Evolutionary conservation across 2,113 vertebrate species (phyloP).

Genomic region (Gobius niger): DNA sequence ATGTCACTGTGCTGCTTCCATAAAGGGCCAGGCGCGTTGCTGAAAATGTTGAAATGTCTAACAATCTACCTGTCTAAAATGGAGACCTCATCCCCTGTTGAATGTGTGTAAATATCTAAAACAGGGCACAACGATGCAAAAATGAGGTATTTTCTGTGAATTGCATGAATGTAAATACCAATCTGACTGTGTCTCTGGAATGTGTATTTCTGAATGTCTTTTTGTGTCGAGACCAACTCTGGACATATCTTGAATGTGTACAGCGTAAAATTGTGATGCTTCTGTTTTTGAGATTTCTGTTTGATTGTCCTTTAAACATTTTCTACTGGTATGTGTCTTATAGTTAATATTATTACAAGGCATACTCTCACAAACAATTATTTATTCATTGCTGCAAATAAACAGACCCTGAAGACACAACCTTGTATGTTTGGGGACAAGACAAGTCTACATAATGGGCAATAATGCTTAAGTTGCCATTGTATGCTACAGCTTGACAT

Average conservation of each 20-base stretch:
- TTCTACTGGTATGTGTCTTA: background rate
- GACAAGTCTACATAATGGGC: background rate
- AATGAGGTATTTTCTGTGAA: conserved; percentile 58
- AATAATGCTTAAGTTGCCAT: background rate
- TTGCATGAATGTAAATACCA: conserved; percentile 64
- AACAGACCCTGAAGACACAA: background rate
- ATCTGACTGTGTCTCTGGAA: conserved; percentile 51
- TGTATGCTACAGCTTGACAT: conserved; percentile 21
- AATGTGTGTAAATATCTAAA: conserved; percentile 45
- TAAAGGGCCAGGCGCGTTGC: conserved; percentile 13
- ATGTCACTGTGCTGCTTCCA: conserved; percentile 54
- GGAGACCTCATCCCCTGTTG: conserved; percentile 51
- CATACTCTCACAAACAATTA: background rate
- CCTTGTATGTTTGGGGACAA: background rate
- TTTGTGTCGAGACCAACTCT: conserved; percentile 29
- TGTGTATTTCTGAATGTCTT: conserved; percentile 46
- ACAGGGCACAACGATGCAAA: conserved; percentile 12
- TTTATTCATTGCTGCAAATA: conserved; percentile 5
- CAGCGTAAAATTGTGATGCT: conserved; percentile 11
- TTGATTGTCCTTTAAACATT: background rate
- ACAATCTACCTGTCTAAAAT: conserved; percentile 54
- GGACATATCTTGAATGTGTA: conserved; percentile 33
- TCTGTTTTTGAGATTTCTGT: background rate
- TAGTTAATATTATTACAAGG: background rate
- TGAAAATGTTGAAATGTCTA: conserved; percentile 18